Evolutionary conservation across 1,140 invertebrate genomes (phyloP), one percentile per base, ranked within the genome.

Genomic region (Conopomorpha cramerella): DNA sequence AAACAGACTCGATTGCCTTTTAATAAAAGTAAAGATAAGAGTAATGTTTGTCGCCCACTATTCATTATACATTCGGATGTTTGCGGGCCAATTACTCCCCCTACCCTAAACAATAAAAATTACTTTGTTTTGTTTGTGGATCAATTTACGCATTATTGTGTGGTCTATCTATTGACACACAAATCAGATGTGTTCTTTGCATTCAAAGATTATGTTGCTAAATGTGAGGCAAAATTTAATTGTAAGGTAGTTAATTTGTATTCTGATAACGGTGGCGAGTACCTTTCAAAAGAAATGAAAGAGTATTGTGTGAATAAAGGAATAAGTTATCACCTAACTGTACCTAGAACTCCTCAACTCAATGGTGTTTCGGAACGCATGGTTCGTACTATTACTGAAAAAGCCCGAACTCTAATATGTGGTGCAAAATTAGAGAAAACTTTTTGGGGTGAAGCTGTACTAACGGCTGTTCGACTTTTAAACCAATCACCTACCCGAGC

Each of bases 271-370:
- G 32, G 32, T 11, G 19, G 32, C 2, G 32, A 34, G 12, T 34
- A 34, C 13, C n/a, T 34, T 16, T 59, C 53, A 16, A 48, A 40
- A 38, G 51, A 60, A 31, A 51, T 70, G 35, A 56, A 62, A 40
- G 36, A 49, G 10, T 66, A 35, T 47, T 68, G 56, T 53, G 36
- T 45, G 14, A 12, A 51, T 40, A 59, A 52, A 29, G 73, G 74
- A 6, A 80, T 80, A 30, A 50, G 38, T 18, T 71, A 72, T 50
- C 51, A 77, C 38, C 57, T 46, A 30, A 68, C 62, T 8, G 48
- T 65, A 30, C 50, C 61, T 19, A 52, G 64, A 37, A n/a, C n/a
- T n/a, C n/a, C n/a, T n/a, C n/a, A n/a, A n/a, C n/a, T n/a, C n/a
- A n/a, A n/a, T n/a, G n/a, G n/a, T n/a, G n/a, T n/a, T n/a, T n/a